Base-by-base conservation (phyloP, 2,888 invertebrate species). In the Drosophila paranaensis region DNA sequence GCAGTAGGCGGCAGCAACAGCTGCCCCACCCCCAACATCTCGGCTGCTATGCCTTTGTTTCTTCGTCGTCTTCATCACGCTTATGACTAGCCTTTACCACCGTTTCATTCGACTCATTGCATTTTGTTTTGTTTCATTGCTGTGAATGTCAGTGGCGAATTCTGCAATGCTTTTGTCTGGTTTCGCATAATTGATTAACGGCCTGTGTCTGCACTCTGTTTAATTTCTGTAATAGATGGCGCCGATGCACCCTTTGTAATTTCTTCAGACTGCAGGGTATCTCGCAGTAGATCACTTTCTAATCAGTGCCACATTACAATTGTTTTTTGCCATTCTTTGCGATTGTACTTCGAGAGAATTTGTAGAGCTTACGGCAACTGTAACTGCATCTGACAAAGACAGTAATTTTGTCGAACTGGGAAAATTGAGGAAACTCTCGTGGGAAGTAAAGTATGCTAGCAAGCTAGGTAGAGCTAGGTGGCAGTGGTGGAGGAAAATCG, bases 111-210 rank as follows among this genome's bases (percentile, higher is more conserved):
- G 66, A 35, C 40, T 62, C 54, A 66, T 67, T 71, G 71, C 78
- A 74, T 71, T 75, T 78, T 48, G 74, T 78, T 75, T 82, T 63
- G 62, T 74, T 73, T 82, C 77, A 80, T 86, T 79, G 74, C 81
- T 81, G 69, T 79, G 74, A 71, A 82, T 65, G 43, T 6, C 6
- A 25, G 43, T 11, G 70, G 65, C 65, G 66, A 69, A 64, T 82
- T 81, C 74, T 72, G 79, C 71, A 71, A 76, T 73, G 65, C 57
- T 53, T 62, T 58, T 58, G 60, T 30, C 77, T 71, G 68, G 53
- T 71, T 72, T 79, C 77, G 74, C 87, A 81, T 84, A 85, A 85
- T 81, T 83, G 78, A 82, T 83, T 83, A 82, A 80, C 71, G 69
- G 69, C 37, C 65, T 65, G 48, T 37, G 74, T 56, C 50, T 56